Conservation (phyloP, 2,113 vertebrate genomes). For the Pseudorhombus dupliciocellatus region DNA sequence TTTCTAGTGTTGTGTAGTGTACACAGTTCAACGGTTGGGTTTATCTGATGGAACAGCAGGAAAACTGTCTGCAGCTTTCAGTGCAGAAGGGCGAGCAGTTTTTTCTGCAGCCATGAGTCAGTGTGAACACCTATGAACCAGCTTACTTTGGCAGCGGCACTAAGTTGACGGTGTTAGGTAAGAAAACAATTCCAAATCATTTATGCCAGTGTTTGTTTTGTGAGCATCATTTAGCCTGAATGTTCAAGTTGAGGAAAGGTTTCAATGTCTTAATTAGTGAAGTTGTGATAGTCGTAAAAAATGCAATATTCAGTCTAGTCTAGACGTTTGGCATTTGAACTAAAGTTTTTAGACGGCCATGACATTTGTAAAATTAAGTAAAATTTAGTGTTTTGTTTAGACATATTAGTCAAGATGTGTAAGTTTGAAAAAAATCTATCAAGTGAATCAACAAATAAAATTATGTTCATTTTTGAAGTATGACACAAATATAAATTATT, state of each 20-base stretch:
- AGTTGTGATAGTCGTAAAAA: not conserved
- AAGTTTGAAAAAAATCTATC: not conserved
- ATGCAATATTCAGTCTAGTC: not conserved
- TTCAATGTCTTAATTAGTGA: not conserved
- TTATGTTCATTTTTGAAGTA: not conserved
- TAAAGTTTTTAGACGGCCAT: not conserved
- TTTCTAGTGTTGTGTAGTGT: not conserved
- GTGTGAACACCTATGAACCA: constrained; percentile 76
- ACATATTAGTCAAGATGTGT: not conserved
- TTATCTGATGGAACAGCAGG: not conserved
- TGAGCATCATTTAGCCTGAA: not conserved
- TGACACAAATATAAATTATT: not conserved
- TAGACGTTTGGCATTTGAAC: not conserved
- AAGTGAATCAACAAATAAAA: not conserved
- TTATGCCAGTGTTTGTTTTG: not conserved
- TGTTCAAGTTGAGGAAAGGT: not conserved
- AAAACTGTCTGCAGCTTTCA: not conserved
- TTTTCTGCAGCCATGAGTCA: constrained; percentile 65
- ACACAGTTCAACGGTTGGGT: not conserved
- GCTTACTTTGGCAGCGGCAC: constrained; percentile 84
- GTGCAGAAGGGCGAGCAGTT: constrained; percentile 38
- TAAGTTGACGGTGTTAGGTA: constrained; percentile 78
- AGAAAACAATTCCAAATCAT: constrained; percentile 22
- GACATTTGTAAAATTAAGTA: not conserved
- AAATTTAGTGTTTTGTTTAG: not conserved